These are phyloP conservation scores for Gambusia affinis DNA, from an alignment of 2,113 vertebrate genomes.

Conservation along the genomic window DNA sequence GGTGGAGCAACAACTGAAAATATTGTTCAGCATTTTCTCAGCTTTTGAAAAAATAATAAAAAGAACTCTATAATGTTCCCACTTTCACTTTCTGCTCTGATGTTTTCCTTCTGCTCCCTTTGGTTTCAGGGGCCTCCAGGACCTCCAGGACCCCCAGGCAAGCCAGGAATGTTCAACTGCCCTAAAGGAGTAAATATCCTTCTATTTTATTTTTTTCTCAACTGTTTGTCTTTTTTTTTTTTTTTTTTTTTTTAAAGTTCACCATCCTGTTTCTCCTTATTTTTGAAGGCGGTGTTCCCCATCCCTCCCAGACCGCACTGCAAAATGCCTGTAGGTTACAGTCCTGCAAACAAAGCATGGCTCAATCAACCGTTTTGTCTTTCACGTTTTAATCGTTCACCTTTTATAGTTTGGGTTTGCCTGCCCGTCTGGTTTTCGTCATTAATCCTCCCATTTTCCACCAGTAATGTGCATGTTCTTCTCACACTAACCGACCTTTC, in stretches of 20 bases:
- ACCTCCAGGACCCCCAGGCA: constrained; percentile 87
- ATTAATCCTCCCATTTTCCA: not conserved
- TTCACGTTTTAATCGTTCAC: not conserved
- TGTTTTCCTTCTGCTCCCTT: not conserved
- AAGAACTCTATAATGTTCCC: not conserved
- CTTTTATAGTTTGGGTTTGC: not conserved
- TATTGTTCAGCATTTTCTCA: no score
- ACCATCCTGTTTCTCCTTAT: constrained; percentile 33
- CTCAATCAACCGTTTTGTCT: not conserved
- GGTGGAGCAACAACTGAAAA: no score
- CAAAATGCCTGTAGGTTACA: constrained; percentile 89
- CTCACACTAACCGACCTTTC: constrained; percentile 12
- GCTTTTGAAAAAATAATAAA: no score
- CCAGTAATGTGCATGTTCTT: constrained; percentile 12
- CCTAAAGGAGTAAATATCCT: constrained; percentile 90
- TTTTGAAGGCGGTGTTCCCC: constrained; percentile 88
- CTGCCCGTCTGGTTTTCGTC: not conserved
- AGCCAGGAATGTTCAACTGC: constrained; percentile 85
- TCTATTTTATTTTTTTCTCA: not conserved
- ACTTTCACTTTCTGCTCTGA: not conserved
- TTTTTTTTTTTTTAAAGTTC: constrained; percentile 10
- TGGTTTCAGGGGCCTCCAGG: constrained; percentile 85
- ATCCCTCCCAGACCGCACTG: constrained; percentile 90
- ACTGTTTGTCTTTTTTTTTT: not conserved
- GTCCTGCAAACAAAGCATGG: not conserved